phyloP scores from a whole-genome alignment of 2,797 vertebrate species.

The Microctenopoma steveboyesi region DNA sequence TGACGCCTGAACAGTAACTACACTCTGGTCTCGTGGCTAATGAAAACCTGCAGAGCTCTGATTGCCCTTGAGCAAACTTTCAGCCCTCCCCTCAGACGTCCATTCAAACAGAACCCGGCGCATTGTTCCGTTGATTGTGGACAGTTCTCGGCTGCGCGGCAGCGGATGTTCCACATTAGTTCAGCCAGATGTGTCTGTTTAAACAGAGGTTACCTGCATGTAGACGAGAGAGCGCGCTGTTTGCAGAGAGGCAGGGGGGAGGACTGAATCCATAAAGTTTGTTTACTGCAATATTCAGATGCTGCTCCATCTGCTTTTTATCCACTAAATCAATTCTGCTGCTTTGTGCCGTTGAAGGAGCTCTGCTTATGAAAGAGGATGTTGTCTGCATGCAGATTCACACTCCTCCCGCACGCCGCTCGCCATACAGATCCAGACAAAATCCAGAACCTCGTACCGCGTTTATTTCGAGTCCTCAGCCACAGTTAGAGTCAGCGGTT shows the following conservation, averaged over 20 bases:
- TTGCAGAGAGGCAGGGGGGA: constrained; percentile 27
- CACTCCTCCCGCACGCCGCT: constrained; percentile 2
- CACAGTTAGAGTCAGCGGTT: neutral
- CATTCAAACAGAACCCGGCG: neutral
- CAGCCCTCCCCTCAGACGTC: neutral
- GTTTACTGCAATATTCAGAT: constrained; percentile 60
- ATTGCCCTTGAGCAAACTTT: neutral
- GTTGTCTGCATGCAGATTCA: constrained; percentile 63
- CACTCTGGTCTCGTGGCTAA: neutral
- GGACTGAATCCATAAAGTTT: constrained; percentile 60
- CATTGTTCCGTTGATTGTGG: neutral
- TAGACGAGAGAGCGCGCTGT: constrained; percentile 15
- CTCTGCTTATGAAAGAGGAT: constrained; percentile 51
- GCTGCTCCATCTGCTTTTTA: constrained; percentile 65
- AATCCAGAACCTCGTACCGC: constrained; percentile 6
- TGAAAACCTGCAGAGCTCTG: neutral
- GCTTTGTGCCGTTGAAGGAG: constrained; percentile 60
- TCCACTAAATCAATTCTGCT: constrained; percentile 63
- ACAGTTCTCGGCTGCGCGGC: neutral
- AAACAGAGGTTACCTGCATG: constrained; percentile 34
- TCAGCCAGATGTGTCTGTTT: constrained; percentile 7
- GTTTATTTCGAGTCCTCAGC: neutral
- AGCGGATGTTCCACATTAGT: neutral
- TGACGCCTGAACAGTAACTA: too few species aligned
- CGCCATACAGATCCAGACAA: constrained; percentile 9